Evolutionary conservation across 2,113 vertebrate genomes (phyloP), one percentile per base, ranked within the genome.

Genomic region (Protomyctophum bolini): DNA sequence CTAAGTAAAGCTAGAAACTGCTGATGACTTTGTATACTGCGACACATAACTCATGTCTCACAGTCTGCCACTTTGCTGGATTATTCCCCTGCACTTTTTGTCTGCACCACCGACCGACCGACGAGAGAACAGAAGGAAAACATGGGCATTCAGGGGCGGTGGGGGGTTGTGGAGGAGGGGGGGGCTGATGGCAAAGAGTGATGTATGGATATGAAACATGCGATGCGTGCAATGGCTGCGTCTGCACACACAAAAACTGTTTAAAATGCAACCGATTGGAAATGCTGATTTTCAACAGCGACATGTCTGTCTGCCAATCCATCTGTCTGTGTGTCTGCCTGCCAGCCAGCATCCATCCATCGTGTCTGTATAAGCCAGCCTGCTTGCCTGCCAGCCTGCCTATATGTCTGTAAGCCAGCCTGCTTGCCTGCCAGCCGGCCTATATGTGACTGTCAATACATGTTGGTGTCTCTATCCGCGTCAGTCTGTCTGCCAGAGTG

Each of bases 201-300:
- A 41, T 41, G 33, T 41, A 41, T 41, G 33, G 33, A 41, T 21
- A 41, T 41, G 33, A 41, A 41, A 41, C 33, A 41, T 41, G 33
- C 33, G 33, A 41, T 41, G 33, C 33, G 5, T 41, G 33, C 33
- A 41, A 41, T 48, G 66, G 58, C 69, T 60, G 77, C 68, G 60
- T 83, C 79, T 69, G 75, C 63, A 73, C 80, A 73, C 80, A 80
- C 73, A 54, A 73, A 73, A 67, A 29, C 54, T 71, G 63, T 80
- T 85, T 58, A 72, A 79, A 74, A 82, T 86, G 81, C 87, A 73
- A 68, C 82, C 86, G 82, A 80, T 41, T 85, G 74, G 14, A 80
- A 45, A 82, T 10, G 0, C 64, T 68, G 52, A 63, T 41, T 79
- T 84, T 70, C 49, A 78, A 77, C 55, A 74, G 67, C 29, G 0